These are phyloP conservation scores for Gymnocephalus cernua DNA, from an alignment of 2,113 vertebrate species.

Conservation along the genomic window DNA sequence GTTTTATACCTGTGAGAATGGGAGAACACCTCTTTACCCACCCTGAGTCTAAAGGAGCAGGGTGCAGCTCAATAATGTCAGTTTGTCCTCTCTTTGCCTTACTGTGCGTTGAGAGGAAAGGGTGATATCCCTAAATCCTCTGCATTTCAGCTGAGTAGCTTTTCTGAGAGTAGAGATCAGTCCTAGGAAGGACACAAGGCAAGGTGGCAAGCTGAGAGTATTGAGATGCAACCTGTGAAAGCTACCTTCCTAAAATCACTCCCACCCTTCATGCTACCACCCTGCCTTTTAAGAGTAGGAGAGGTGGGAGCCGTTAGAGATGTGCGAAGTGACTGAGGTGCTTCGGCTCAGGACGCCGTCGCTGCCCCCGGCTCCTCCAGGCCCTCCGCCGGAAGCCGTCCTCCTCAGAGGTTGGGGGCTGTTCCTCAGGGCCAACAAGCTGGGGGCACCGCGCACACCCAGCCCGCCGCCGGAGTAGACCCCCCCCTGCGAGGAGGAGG, in stretches of 20 bases:
- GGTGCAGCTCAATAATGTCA: constrained; percentile 64
- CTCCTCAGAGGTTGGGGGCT: constrained; percentile 92
- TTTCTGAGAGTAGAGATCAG: constrained; percentile 27
- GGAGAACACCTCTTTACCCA: constrained; percentile 63
- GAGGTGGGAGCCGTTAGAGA: constrained; percentile 93
- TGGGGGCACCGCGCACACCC: constrained; percentile 81
- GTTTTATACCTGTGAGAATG: constrained; percentile 64
- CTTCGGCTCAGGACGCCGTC: constrained; percentile 91
- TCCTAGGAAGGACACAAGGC: constrained; percentile 3
- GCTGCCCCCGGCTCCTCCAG: constrained; percentile 82
- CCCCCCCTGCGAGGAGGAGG: constrained; percentile 82
- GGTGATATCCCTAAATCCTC: constrained; percentile 18
- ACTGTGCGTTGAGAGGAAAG: constrained; percentile 37
- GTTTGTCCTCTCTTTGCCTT: constrained; percentile 51
- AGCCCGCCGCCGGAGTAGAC: constrained; percentile 81
- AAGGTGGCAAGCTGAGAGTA: constrained; percentile 63
- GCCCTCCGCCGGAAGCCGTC: constrained; percentile 91
- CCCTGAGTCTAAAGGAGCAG: constrained; percentile 77
- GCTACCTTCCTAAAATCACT: constrained; percentile 63
- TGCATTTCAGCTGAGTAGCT: neutral
- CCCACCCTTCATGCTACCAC: neutral
- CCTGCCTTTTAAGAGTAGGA: constrained; percentile 89
- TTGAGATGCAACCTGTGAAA: constrained; percentile 67
- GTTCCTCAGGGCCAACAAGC: constrained; percentile 90
- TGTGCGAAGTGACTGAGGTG: constrained; percentile 93